Conservation (phyloP, 35 echinoderm and acorn worm species). For the Ophiothrix spiculata region DNA sequence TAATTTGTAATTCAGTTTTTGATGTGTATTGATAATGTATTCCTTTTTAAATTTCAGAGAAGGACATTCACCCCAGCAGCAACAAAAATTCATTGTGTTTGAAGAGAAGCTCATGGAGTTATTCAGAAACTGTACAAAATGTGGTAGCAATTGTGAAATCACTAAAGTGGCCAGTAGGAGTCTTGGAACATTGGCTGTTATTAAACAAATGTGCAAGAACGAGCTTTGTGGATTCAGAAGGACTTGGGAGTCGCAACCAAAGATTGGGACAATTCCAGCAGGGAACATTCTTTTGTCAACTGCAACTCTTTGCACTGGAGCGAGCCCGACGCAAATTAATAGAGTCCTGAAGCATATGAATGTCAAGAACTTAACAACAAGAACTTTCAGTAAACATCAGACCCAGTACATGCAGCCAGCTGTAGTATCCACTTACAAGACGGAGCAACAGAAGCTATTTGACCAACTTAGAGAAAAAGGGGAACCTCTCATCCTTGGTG, state of each 20-base stretch:
- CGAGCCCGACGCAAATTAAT: slow-evolving; percentile 18
- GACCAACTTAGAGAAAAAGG: background rate
- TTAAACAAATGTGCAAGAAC: background rate
- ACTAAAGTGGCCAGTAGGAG: background rate
- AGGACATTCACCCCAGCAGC: background rate
- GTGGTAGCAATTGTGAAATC: background rate
- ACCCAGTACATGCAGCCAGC: slow-evolving; percentile 24
- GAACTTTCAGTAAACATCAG: slow-evolving; percentile 37
- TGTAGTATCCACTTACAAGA: background rate
- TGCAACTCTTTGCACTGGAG: slow-evolving; percentile 33
- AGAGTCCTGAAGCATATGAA: slow-evolving; percentile 25
- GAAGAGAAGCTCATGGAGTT: background rate
- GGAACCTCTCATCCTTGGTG: slow-evolving; percentile 34
- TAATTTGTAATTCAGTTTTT: no score
- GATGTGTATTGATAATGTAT: no score
- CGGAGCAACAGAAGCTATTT: slow-evolving; percentile 2
- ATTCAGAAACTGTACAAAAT: background rate
- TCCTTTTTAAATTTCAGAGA: no score
- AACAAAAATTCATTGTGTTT: background rate
- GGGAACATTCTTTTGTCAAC: slow-evolving; percentile 32
- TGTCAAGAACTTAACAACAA: background rate
- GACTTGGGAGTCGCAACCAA: slow-evolving; percentile 39
- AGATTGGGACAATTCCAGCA: slow-evolving; percentile 8
- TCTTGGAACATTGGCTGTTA: background rate
- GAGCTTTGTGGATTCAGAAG: background rate